Base-by-base conservation (phyloP, 92 coral and sea anemone genomes). In the Siderastrea radians region DNA sequence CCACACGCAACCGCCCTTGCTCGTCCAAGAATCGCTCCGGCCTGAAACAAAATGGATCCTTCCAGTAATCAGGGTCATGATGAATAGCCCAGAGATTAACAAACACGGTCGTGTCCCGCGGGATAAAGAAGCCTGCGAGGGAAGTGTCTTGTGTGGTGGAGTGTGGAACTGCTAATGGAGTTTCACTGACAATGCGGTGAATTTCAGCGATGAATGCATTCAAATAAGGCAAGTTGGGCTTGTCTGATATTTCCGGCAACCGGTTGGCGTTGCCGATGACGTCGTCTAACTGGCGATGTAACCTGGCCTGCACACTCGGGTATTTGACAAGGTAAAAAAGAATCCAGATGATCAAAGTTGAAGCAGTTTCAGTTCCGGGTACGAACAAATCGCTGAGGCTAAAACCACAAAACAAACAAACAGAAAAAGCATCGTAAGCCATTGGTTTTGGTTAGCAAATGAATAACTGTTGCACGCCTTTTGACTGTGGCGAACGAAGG, bases 61-160 rank as follows among this genome's bases (percentile, higher is more conserved):
- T 63, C 80, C 89, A 93, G 75, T 67, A 65, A 74, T 84, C 94
- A 16, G 91, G 78, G 76, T 93, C 94, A 76, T 93, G 94, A 51
- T 93, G 91, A 49, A 93, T 93, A 26, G 88, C 96, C 94, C 96
- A 93, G 49, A 93, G 94, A 70, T 93, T 93, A 10, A 89, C n/a
- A 65, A 91, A 85, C 52, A 93, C 92, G 10, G 89, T 87, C 11
- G 84, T 93, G 65, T 93, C 94, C 74, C 87, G 86, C 3, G 96
- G 96, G 72, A 93, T 85, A 66, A 71, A 53, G 86, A 59, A 93
- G 11, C 94, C 96, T 4, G 80, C 87, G 51, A 93, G 86, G 16
- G 85, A 78, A 46, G 92, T 89, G 65, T 93, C 96, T 64, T 78
- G 81, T 63, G 71, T 74, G 10, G 93, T 90, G 46, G 77, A 90